A percentile compares a stretch with the other conserved stretches of the same genome.
These are phyloP conservation scores for Oreocharis arfaki DNA, from an alignment of 2,113 vertebrate species.

Conservation along the genomic window DNA sequence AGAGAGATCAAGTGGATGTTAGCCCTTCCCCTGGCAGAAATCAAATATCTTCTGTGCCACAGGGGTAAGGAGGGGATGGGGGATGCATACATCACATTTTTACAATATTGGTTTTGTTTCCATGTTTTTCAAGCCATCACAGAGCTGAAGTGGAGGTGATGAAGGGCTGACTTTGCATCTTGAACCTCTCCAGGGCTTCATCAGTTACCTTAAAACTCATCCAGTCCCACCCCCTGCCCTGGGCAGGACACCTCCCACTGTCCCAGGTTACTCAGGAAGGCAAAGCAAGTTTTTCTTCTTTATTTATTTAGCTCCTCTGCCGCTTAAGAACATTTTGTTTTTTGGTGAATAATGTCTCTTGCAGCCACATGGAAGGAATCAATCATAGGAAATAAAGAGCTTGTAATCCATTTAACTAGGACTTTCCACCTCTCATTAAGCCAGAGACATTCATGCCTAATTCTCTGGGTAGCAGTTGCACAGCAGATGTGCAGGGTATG, in stretches of 20 bases:
- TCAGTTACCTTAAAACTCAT: neutral
- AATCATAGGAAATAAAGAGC: constrained; percentile 24
- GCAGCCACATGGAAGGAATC: constrained; percentile 11
- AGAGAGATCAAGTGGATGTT: neutral
- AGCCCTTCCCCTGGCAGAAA: neutral
- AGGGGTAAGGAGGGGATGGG: neutral
- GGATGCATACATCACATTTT: neutral
- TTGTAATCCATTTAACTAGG: constrained; percentile 41
- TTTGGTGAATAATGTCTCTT: neutral
- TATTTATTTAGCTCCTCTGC: neutral
- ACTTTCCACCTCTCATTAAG: constrained; percentile 46
- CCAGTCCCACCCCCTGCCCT: neutral
- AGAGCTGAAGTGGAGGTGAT: neutral
- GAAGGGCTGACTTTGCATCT: neutral
- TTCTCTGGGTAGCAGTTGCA: constrained; percentile 20
- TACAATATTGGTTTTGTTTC: neutral
- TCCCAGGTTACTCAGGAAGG: neutral
- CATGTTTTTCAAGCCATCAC: neutral
- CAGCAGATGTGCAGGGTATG: neutral
- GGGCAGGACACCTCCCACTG: neutral
- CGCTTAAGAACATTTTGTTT: neutral
- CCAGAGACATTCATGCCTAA: neutral
- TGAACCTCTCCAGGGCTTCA: neutral
- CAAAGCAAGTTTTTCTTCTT: neutral
- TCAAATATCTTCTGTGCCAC: neutral